Percentiles rank a stretch among this genome's conserved stretches.
These are phyloP conservation scores for Dasyprocta punctata DNA, from an alignment of 2,113 vertebrate species.

Conservation along the genomic window DNA sequence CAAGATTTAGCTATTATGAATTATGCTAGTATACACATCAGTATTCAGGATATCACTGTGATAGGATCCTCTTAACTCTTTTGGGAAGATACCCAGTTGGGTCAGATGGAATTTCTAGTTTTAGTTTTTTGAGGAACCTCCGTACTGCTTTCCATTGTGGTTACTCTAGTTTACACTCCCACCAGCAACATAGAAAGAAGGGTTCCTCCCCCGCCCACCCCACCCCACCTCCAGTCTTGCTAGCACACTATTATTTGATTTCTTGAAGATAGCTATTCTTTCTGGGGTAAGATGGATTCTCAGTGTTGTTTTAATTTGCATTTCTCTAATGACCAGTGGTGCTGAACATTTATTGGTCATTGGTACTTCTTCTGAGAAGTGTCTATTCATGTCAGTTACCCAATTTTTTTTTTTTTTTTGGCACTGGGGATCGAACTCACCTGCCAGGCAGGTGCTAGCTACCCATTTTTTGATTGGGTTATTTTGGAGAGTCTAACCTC, in stretches of 20 bases:
- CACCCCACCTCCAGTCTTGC: neutral
- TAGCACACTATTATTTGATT: neutral
- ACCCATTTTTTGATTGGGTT: neutral
- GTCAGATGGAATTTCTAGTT: neutral
- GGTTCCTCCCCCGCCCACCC: neutral
- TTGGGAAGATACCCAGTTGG: neutral
- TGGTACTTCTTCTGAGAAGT: neutral
- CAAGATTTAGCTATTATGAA: neutral
- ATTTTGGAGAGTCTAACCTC: neutral
- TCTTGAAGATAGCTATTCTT: neutral
- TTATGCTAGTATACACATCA: neutral
- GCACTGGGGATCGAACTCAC: too few relatives aligned
- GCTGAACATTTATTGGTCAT: neutral
- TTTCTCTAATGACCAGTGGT: neutral
- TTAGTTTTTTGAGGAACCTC: neutral
- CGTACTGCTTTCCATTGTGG: neutral
- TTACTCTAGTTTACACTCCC: neutral
- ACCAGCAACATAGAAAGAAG: neutral
- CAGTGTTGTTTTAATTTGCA: neutral
- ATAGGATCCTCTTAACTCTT: neutral
- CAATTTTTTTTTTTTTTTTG: too few relatives aligned
- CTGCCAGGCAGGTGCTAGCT: too few relatives aligned
- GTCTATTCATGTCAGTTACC: neutral
- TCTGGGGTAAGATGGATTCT: neutral
- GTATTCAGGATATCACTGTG: neutral